Evolutionary conservation across 2,888 invertebrate genomes (phyloP).

Genomic region (Pandemis cinnamomeana): DNA sequence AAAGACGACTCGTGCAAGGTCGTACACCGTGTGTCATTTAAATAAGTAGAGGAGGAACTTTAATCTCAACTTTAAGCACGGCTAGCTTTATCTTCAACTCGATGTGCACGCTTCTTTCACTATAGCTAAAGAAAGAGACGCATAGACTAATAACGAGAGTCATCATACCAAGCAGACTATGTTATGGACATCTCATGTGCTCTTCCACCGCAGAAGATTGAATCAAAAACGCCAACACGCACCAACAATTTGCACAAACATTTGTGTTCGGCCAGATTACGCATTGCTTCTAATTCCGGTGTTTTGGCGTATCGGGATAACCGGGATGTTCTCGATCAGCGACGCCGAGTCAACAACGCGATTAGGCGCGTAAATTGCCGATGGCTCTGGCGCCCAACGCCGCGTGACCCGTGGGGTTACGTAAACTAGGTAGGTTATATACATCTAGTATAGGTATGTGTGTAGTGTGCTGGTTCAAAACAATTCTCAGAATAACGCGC

Average conservation of each 20-base stretch:
- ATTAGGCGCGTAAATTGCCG: slow-evolving; percentile 38
- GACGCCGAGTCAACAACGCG: slow-evolving; percentile 34
- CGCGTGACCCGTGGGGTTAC: slow-evolving; percentile 1
- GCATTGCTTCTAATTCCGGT: slow-evolving; percentile 17
- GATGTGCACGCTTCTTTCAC: not conserved
- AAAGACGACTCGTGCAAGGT: too few relatives aligned
- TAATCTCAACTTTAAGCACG: not conserved
- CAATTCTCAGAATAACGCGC: not conserved
- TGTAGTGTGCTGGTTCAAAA: not conserved
- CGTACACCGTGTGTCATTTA: too few relatives aligned
- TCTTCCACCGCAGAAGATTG: slow-evolving; percentile 7
- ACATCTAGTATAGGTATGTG: not conserved
- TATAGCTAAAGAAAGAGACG: not conserved
- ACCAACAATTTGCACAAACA: slow-evolving; percentile 28
- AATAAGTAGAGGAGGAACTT: too few relatives aligned
- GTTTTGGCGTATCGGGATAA: slow-evolving; percentile 28
- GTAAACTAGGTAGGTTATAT: not conserved
- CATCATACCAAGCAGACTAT: not conserved
- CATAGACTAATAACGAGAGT: not conserved
- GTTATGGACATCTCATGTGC: slow-evolving; percentile 4
- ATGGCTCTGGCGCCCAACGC: slow-evolving; percentile 4
- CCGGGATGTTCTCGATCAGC: slow-evolving; percentile 32
- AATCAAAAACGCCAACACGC: slow-evolving; percentile 6
- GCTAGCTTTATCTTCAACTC: not conserved
- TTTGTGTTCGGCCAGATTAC: slow-evolving; percentile 23